Evolutionary conservation across 2,797 vertebrate genomes (phyloP).

Genomic region (Astyanax mexicanus): DNA sequence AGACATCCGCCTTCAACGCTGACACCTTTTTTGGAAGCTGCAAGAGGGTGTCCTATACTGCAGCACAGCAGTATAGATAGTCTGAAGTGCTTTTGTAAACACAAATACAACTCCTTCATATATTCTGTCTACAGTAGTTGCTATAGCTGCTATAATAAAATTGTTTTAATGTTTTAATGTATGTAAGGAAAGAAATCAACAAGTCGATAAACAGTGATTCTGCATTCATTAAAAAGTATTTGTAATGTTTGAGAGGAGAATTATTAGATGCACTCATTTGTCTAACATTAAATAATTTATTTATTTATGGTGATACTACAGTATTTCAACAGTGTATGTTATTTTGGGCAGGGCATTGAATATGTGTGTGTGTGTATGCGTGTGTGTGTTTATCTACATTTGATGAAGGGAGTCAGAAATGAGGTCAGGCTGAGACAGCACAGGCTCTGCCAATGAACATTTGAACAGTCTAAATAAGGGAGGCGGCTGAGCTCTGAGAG

Average conservation of each 20-base stretch:
- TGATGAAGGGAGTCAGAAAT: conserved; percentile 14
- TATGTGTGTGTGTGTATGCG: neutral
- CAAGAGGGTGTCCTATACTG: conserved; percentile 29
- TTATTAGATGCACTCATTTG: too few species aligned
- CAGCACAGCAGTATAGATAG: conserved; percentile 44
- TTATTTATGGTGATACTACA: neutral
- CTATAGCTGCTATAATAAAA: neutral
- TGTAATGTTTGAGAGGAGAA: too few species aligned
- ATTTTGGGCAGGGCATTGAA: conserved; percentile 3
- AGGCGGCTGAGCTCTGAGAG: conserved; percentile 26
- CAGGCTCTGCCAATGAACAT: conserved; percentile 40
- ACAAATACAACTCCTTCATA: conserved; percentile 56
- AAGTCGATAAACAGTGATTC: too few species aligned
- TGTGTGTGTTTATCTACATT: conserved; percentile 8
- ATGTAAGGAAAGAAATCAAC: too few species aligned
- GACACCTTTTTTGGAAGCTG: conserved; percentile 79
- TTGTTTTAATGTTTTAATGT: too few species aligned
- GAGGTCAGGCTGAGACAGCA: conserved; percentile 46
- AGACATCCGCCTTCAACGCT: conserved; percentile 60
- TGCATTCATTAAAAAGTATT: too few species aligned
- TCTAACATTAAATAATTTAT: too few species aligned
- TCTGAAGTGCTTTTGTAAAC: conserved; percentile 57
- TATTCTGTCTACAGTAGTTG: conserved; percentile 1
- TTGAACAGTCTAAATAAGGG: conserved; percentile 53
- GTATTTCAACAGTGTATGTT: neutral